These are phyloP conservation scores for Zosterops borbonicus DNA, from an alignment of 2,113 vertebrate species.

Conservation along the genomic window DNA sequence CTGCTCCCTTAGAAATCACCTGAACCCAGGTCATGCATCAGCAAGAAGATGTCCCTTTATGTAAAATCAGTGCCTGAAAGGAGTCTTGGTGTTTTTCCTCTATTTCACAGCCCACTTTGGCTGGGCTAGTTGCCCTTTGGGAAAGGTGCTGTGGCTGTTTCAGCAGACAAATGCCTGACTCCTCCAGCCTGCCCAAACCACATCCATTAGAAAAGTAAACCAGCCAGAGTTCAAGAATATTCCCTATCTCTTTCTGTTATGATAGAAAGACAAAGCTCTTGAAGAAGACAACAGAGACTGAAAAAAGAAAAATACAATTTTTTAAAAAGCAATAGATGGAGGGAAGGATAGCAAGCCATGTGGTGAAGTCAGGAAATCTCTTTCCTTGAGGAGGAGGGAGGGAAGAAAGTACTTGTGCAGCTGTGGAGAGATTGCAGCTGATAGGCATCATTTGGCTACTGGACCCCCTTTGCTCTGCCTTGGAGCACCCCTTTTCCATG, in stretches of 20 bases:
- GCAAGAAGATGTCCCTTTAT: not conserved
- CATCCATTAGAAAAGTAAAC: not conserved
- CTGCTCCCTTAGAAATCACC: not conserved
- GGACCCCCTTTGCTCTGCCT: not conserved
- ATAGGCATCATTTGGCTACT: not conserved
- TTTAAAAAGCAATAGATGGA: not conserved
- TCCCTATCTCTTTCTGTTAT: rapidly evolving
- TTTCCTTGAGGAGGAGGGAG: not conserved
- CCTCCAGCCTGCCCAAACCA: not conserved
- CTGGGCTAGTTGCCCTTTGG: not conserved
- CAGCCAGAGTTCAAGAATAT: not conserved
- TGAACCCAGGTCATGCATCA: not conserved
- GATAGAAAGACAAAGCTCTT: not conserved
- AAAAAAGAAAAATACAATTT: rapidly evolving
- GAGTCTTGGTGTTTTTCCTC: rapidly evolving
- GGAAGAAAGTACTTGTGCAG: rapidly evolving
- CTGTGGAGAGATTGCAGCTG: not conserved
- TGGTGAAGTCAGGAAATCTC: not conserved
- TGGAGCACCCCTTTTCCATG: not conserved
- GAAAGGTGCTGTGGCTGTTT: not conserved
- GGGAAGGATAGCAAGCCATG: not conserved
- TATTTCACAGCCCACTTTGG: not conserved
- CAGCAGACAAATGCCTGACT: not conserved
- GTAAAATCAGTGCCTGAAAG: not conserved
- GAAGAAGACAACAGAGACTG: not conserved